phyloP scores from a whole-genome alignment of 2,113 vertebrate species.

The Sarotherodon lohbergeri region DNA sequence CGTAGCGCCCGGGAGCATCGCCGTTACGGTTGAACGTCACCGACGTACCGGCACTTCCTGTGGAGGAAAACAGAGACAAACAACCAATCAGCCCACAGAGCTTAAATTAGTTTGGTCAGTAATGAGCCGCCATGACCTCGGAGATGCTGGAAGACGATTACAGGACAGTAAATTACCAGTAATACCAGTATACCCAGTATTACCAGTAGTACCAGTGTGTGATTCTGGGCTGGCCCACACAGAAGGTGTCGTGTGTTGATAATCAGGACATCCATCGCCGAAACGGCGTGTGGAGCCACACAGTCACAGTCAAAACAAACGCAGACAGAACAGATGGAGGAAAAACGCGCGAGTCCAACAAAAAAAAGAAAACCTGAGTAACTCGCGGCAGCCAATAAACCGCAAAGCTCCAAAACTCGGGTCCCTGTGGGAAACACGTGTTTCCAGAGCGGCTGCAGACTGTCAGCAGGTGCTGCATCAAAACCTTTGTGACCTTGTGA shows the following conservation, averaged over 20 bases:
- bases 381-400: not conserved
- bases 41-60: constrained; percentile 89
- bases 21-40: constrained; percentile 95
- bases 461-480: not conserved
- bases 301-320: not conserved
- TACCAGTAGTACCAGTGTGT: not conserved
- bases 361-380: not conserved
- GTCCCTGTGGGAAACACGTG: not conserved
- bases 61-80: not conserved
- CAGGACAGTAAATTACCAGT: not conserved
- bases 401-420: not conserved
- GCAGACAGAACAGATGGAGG: not conserved
- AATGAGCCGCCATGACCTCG: not conserved
- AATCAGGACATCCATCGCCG: not conserved
- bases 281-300: not conserved
- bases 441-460: not conserved
- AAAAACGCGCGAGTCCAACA: not conserved
- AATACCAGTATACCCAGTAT: not conserved
- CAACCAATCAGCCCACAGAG: not conserved
- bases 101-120: not conserved
- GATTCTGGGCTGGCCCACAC: not conserved
- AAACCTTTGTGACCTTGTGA: not conserved
- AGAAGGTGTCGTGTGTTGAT: not conserved
- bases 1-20: constrained; percentile 89
- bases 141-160: not conserved